Percentiles rank a stretch among this genome's conserved stretches.
Evolutionary conservation across 2,888 invertebrate genomes (phyloP).

Genomic region (Lycia hirtaria): DNA sequence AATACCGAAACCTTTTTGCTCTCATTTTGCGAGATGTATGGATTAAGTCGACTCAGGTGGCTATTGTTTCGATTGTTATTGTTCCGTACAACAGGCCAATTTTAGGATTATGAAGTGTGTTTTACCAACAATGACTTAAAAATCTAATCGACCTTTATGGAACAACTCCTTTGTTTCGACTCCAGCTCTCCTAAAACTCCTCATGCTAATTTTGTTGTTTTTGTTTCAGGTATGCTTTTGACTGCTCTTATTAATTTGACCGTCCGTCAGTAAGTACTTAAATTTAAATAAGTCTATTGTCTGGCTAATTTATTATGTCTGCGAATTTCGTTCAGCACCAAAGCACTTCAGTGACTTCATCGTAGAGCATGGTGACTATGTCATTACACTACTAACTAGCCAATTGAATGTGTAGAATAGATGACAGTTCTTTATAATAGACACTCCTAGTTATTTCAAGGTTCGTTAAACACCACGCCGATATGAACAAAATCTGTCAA

Average conservation of each 20-base stretch:
- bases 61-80: slow-evolving; percentile 57
- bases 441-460: slow-evolving; percentile 4
- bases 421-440: background rate
- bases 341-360: background rate
- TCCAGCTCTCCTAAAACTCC: slow-evolving; percentile 9
- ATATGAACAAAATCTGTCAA: background rate
- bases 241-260: slow-evolving; percentile 10
- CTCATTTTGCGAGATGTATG: slow-evolving; percentile 37
- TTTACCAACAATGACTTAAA: slow-evolving; percentile 43
- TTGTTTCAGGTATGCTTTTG: slow-evolving; percentile 39
- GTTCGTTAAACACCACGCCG: background rate
- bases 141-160: slow-evolving; percentile 38
- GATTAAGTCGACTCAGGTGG: slow-evolving; percentile 38
- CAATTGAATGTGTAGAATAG: background rate
- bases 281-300: background rate
- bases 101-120: slow-evolving; percentile 45
- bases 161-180: slow-evolving; percentile 28
- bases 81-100: slow-evolving; percentile 50
- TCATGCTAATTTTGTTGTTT: slow-evolving; percentile 28
- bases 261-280: slow-evolving; percentile 25
- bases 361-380: background rate
- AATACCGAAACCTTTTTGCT: slow-evolving; percentile 36
- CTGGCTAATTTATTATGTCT: slow-evolving; percentile 4
- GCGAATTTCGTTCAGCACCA: background rate
- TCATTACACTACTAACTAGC: background rate